Conservation (phyloP, 2,888 invertebrate species). For the Erebia palarica region DNA sequence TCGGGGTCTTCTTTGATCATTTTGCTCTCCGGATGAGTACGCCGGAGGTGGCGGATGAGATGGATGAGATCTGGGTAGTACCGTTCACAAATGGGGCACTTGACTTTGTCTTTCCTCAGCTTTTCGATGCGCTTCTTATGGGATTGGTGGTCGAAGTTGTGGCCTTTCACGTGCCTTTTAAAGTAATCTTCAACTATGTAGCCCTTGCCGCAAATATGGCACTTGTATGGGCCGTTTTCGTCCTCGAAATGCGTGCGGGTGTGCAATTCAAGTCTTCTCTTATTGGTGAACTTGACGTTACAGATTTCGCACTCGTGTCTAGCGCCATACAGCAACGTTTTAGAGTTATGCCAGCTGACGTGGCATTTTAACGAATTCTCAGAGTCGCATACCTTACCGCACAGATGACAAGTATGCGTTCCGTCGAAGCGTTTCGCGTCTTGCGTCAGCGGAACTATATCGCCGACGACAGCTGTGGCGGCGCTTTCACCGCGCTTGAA, state of each 20-base stretch:
- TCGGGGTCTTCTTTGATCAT: conserved; percentile 79
- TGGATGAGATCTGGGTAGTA: conserved; percentile 70
- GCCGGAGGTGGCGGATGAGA: conserved; percentile 71
- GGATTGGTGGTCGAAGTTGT: conserved; percentile 73
- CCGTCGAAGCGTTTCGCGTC: conserved; percentile 55
- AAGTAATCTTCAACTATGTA: conserved; percentile 78
- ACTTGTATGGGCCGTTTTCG: conserved; percentile 77
- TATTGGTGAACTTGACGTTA: conserved; percentile 73
- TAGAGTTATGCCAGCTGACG: conserved; percentile 72
- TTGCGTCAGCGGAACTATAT: conserved; percentile 47
- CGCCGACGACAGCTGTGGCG: conserved; percentile 65
- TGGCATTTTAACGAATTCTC: conserved; percentile 73
- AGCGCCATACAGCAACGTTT: conserved; percentile 66
- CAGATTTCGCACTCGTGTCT: conserved; percentile 77
- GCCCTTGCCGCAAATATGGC: conserved; percentile 76
- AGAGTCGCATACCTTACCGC: conserved; percentile 73
- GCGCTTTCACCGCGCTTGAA: conserved; percentile 72
- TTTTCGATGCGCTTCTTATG: conserved; percentile 70
- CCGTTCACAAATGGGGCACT: conserved; percentile 73
- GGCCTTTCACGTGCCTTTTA: conserved; percentile 77
- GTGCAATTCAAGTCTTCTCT: conserved; percentile 72
- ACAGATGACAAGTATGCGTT: conserved; percentile 69
- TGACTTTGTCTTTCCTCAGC: conserved; percentile 69
- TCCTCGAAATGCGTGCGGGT: conserved; percentile 76
- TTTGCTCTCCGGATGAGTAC: conserved; percentile 76